Percentiles rank a stretch among this genome's conserved stretches.
These are phyloP conservation scores for Acanthosoma haemorrhoidale DNA, from an alignment of 2,888 invertebrate species.

Conservation along the genomic window DNA sequence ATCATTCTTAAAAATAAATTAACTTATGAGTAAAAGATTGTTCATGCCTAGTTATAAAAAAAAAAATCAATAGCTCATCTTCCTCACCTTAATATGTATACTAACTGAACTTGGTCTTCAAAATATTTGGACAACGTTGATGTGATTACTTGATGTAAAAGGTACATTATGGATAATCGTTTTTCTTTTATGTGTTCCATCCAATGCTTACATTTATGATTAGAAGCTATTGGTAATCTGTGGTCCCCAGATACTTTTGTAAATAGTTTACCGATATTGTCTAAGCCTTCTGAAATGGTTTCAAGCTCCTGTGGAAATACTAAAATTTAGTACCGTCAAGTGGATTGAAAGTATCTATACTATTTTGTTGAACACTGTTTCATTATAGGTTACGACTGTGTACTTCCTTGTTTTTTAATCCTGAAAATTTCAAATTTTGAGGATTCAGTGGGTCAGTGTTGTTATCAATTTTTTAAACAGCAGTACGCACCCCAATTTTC, in stretches of 20 bases:
- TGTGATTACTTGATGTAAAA: conserved; percentile 38
- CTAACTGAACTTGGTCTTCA: conserved; percentile 31
- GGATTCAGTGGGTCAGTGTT: too few species aligned
- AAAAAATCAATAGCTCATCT: not conserved
- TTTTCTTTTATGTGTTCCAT: conserved; percentile 36
- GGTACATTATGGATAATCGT: conserved; percentile 38
- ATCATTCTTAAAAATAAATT: too few species aligned
- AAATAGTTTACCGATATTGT: conserved; percentile 33
- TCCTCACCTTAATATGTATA: conserved; percentile 37
- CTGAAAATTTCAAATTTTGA: too few species aligned
- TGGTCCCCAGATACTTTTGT: conserved; percentile 34
- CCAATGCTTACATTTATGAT: conserved; percentile 39
- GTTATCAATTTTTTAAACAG: too few species aligned
- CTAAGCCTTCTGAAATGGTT: conserved; percentile 32
- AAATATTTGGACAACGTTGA: conserved; percentile 36
- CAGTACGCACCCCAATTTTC: too few species aligned
- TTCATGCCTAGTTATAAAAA: not conserved
- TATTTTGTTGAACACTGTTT: too few species aligned
- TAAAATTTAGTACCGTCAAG: too few species aligned
- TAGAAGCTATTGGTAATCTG: conserved; percentile 31
- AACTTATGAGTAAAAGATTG: not conserved
- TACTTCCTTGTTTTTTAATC: too few species aligned
- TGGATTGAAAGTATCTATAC: too few species aligned
- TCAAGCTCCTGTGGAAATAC: conserved; percentile 32
- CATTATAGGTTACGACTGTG: too few species aligned